Base-by-base conservation (phyloP, 2,797 vertebrate genomes). In the Coccyzus lansbergi region DNA sequence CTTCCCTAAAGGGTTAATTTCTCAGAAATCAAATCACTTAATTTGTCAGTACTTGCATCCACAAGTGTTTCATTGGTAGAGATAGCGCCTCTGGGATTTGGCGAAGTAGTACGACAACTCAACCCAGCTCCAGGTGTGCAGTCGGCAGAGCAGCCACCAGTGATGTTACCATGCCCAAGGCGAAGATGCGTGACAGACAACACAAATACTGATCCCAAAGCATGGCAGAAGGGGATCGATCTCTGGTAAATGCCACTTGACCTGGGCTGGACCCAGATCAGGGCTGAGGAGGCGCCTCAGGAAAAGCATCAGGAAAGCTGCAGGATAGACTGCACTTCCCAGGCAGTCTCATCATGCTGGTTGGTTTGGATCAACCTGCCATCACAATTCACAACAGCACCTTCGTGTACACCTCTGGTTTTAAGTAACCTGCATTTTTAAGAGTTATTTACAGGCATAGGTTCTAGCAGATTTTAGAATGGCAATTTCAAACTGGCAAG, bases 401-500 rank as follows among this genome's bases (percentile, higher is more conserved):
- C 4, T 72, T 53, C 3, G 0, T 11, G 36, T 13, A 81, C 10
- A 18, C 11, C 15, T 58, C n/a, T 6, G 21, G 7, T 55, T 87
- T 78, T 36, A 55, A 62, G 29, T 5, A 36, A 79, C 3, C 8
- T 1, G 10, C 4, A 29, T 33, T 72, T 34, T n/a, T 56, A 78
- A 55, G 17, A 78, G 26, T 13, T 65, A 17, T 4, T 71, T 22
- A 3, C 10, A 53, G 38, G 18, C 18, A 44, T 17, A 18, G 42
- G 3, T 36, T 82, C 56, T 14, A n/a, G 26, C 15, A 12, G 12
- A 49, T 21, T 72, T 84, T 33, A 63, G 87, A 93, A 36, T 1
- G 1, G 28, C 1, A 2, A 49, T 38, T 83, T 76, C 1, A 0
- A 75, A 95, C 26, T 4, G 5, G 10, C 1, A 0, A 1, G 65